Evolutionary conservation across 2,113 vertebrate genomes (phyloP).

Genomic region (Lontra canadensis): DNA sequence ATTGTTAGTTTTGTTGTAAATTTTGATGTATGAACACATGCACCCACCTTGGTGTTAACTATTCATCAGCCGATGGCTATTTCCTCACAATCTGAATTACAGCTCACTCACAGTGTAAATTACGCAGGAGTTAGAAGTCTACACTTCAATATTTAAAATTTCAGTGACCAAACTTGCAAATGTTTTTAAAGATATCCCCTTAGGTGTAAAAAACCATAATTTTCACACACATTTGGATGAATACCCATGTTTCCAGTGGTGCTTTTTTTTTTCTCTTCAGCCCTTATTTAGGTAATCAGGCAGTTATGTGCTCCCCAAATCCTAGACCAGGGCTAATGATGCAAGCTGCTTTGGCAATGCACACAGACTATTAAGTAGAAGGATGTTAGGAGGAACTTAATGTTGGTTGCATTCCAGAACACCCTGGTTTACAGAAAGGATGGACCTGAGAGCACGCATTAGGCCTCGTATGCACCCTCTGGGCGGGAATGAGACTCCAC

Average conservation of each 20-base stretch:
- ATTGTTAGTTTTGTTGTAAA: background rate
- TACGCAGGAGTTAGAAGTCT: background rate
- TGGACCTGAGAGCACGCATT: fast-evolving
- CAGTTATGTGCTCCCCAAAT: background rate
- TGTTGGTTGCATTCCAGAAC: background rate
- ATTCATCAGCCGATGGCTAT: background rate
- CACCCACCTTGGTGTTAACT: background rate
- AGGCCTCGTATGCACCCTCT: background rate
- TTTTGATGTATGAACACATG: background rate
- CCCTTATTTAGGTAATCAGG: background rate
- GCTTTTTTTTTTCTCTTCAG: background rate
- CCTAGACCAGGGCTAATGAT: background rate
- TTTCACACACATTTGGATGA: background rate
- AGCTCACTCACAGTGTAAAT: background rate
- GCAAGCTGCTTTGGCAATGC: background rate
- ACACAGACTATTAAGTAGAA: background rate
- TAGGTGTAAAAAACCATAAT: background rate
- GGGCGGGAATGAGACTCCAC: background rate
- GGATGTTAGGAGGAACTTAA: background rate
- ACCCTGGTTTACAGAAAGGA: background rate
- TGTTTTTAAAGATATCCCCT: background rate
- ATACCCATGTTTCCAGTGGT: background rate
- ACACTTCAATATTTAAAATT: background rate
- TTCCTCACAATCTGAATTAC: background rate
- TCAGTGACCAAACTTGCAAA: background rate